Percentiles rank a stretch among this genome's conserved stretches.
phyloP scores from a whole-genome alignment of 2,113 vertebrate species.

The Ammospiza nelsoni region DNA sequence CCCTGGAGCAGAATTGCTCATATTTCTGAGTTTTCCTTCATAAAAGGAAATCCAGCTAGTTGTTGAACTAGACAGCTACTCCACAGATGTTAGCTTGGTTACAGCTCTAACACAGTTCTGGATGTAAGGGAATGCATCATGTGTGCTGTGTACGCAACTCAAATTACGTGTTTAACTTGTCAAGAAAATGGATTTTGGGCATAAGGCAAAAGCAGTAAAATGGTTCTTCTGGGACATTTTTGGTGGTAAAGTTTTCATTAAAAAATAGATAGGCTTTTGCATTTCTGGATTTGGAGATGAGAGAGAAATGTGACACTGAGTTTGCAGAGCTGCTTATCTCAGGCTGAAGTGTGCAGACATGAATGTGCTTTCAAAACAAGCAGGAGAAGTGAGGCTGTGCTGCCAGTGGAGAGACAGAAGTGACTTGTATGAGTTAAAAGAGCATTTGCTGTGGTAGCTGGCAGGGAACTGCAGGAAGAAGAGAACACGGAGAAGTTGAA shows the following conservation, averaged over 20 bases:
- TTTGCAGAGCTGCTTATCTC: background rate
- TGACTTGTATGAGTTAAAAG: background rate
- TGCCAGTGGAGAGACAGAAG: background rate
- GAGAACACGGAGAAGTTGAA: background rate
- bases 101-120: background rate
- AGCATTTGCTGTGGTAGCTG: background rate
- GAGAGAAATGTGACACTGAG: background rate
- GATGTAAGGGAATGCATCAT: background rate
- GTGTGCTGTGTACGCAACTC: background rate
- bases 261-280: background rate
- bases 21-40: background rate
- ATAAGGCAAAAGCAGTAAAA: slow-evolving; percentile 9
- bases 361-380: background rate
- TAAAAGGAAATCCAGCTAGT: background rate
- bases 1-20: background rate
- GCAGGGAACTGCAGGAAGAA: background rate
- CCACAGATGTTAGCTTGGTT: slow-evolving; percentile 21
- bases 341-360: background rate
- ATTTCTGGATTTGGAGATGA: background rate
- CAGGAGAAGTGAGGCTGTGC: background rate
- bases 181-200: background rate
- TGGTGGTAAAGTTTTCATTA: background rate
- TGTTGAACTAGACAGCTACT: background rate
- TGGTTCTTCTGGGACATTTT: background rate
- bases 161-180: background rate